These are phyloP conservation scores for Illadopsis cleaveri DNA, from an alignment of 2,113 vertebrate species.

Conservation along the genomic window DNA sequence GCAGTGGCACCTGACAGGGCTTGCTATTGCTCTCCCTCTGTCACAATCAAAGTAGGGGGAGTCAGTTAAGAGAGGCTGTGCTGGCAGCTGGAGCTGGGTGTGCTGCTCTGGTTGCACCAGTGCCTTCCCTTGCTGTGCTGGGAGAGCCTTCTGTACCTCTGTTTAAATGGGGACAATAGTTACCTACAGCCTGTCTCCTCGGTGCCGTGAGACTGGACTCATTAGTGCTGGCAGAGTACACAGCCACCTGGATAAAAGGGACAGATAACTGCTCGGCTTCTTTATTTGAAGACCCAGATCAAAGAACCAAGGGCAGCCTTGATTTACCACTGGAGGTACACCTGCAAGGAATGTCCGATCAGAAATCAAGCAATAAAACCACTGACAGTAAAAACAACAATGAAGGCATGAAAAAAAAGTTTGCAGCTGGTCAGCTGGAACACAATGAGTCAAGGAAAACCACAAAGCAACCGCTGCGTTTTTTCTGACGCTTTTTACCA, in stretches of 20 bases:
- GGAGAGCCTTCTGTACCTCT: background rate
- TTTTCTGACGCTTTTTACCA: background rate
- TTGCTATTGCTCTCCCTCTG: background rate
- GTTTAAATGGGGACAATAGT: background rate
- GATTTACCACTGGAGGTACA: background rate
- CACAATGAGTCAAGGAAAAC: slow-evolving; percentile 8
- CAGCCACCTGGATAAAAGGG: slow-evolving; percentile 1
- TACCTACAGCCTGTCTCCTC: background rate
- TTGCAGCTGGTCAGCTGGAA: slow-evolving; percentile 43
- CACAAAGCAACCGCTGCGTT: background rate
- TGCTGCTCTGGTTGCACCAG: background rate
- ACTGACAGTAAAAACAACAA: slow-evolving; percentile 4
- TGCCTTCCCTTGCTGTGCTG: background rate
- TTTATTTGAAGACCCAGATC: background rate
- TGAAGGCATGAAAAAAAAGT: background rate
- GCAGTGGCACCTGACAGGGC: background rate
- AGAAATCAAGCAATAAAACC: slow-evolving; percentile 24
- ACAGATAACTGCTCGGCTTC: background rate
- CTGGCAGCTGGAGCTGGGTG: background rate
- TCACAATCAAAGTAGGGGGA: background rate
- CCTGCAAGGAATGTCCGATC: background rate
- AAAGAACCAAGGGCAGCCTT: slow-evolving; percentile 7
- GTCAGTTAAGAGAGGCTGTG: background rate
- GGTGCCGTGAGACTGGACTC: background rate
- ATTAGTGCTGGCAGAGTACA: background rate